Evolutionary conservation across 2,113 vertebrate species (phyloP).

Genomic region (Steatornis caripensis): DNA sequence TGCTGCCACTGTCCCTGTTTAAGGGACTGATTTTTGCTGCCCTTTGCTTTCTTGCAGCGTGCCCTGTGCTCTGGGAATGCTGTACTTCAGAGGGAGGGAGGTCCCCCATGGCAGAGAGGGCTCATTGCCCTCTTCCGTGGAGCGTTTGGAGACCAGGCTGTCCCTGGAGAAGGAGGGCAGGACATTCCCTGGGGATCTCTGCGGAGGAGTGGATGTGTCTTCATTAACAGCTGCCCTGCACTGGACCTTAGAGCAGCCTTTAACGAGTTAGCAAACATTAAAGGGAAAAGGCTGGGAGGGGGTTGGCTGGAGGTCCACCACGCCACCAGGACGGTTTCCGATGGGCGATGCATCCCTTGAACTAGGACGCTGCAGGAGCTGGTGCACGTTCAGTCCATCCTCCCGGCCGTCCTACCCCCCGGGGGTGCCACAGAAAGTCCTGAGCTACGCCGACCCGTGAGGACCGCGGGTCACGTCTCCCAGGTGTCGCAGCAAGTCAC

Average conservation of each 20-base stretch:
- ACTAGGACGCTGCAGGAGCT: background rate
- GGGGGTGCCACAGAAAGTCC: background rate
- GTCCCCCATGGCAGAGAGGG: background rate
- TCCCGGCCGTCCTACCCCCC: accelerated
- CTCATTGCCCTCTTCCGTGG: background rate
- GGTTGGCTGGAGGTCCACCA: background rate
- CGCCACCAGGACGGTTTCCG: background rate
- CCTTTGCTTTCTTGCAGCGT: background rate
- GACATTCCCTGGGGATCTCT: background rate
- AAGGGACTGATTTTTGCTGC: background rate
- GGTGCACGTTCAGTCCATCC: background rate
- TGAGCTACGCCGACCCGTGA: background rate
- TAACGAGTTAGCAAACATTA: background rate
- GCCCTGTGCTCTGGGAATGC: background rate
- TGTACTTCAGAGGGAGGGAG: background rate
- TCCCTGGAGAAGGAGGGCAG: background rate
- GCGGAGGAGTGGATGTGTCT: background rate
- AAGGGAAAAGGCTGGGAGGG: background rate
- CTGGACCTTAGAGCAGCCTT: background rate
- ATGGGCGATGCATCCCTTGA: background rate
- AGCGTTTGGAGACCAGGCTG: background rate
- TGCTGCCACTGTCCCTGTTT: background rate
- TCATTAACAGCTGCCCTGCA: background rate
- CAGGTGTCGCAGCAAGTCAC: no score
- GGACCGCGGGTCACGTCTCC: background rate